Conservation (phyloP, 2,113 vertebrate species). For the Mixornis gularis region DNA sequence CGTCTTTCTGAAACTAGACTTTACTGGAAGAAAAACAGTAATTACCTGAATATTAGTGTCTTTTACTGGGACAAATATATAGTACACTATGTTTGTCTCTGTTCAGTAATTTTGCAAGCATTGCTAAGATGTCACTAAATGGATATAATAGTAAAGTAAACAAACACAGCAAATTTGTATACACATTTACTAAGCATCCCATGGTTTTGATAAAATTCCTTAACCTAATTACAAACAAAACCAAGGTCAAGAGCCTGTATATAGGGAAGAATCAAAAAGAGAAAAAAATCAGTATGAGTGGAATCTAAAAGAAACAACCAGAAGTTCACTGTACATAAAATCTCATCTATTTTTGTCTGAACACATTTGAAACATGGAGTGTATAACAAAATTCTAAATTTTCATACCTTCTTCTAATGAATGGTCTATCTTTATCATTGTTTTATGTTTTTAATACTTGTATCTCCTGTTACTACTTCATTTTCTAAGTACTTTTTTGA, state of each 20-base stretch:
- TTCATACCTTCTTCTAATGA: background rate
- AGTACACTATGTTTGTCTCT: background rate
- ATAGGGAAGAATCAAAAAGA: background rate
- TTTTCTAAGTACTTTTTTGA: background rate
- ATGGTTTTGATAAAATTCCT: background rate
- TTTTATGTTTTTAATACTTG: background rate
- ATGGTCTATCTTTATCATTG: background rate
- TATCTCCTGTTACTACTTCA: background rate
- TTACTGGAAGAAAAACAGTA: background rate
- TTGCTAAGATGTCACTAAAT: background rate
- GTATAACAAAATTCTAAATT: background rate
- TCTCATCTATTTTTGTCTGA: background rate
- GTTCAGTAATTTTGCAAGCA: background rate
- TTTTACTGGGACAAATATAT: background rate
- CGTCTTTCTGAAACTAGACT: background rate
- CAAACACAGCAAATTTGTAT: background rate
- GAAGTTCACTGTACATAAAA: background rate
- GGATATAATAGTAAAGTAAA: background rate
- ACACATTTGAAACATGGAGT: rapidly evolving
- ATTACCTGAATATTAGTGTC: background rate
- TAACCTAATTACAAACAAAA: background rate
- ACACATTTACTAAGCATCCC: background rate
- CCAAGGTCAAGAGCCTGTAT: background rate
- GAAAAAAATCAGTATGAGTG: background rate
- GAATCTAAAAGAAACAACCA: background rate